phyloP scores from a whole-genome alignment of 2,113 vertebrate genomes.

The Podarcis muralis region DNA sequence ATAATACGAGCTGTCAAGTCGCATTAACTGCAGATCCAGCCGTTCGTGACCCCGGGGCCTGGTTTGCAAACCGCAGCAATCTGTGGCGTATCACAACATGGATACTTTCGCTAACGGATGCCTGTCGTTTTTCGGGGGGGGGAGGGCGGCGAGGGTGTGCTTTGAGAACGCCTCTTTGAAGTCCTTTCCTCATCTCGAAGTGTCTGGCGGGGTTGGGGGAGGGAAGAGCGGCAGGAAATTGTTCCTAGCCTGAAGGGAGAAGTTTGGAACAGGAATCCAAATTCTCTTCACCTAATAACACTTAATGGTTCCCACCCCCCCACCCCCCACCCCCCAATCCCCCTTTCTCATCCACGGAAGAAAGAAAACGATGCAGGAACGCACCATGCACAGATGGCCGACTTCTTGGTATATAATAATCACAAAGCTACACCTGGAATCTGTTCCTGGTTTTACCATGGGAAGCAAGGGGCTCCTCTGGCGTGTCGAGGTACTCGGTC shows the following conservation, averaged over 20 bases:
- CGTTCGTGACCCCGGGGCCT: slow-evolving; percentile 4
- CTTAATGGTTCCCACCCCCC: neutral
- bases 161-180: slow-evolving; percentile 21
- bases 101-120: neutral
- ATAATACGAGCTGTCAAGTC: slow-evolving; percentile 23
- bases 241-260: neutral
- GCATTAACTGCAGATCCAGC: slow-evolving; percentile 30
- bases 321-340: too few species aligned
- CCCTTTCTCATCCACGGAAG: neutral
- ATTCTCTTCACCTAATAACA: neutral
- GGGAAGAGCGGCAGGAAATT: neutral
- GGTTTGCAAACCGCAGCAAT: neutral
- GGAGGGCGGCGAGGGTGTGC: neutral
- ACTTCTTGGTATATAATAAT: neutral
- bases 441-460: neutral
- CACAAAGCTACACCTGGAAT: neutral
- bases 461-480: neutral
- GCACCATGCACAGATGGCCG: neutral
- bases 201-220: neutral
- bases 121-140: neutral
- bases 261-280: neutral
- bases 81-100: neutral
- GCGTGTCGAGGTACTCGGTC: neutral
- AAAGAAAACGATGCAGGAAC: neutral
- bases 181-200: slow-evolving; percentile 17